Evolutionary conservation across 2,888 invertebrate species (phyloP).

Genomic region (Cistogaster globosa): DNA sequence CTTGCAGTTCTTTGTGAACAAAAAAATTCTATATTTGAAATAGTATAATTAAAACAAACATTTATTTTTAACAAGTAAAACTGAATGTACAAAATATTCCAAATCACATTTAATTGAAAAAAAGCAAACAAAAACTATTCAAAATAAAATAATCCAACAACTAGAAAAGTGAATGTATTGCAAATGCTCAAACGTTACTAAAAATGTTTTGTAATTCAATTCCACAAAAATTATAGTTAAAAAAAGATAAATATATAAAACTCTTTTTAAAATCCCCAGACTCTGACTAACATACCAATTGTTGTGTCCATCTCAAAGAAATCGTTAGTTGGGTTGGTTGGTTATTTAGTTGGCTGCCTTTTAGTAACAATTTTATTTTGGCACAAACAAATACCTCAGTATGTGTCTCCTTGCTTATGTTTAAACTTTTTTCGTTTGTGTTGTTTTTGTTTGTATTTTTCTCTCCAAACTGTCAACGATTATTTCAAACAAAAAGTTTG

Average conservation of each 20-base stretch:
- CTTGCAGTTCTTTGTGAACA: slow-evolving; percentile 3
- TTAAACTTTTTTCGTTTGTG: slow-evolving; percentile 36
- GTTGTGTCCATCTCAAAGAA: slow-evolving; percentile 61
- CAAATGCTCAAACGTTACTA: slow-evolving; percentile 35
- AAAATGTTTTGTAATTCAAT: slow-evolving; percentile 44
- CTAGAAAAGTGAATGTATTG: slow-evolving; percentile 64
- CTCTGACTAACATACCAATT: slow-evolving; percentile 52
- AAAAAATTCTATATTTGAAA: slow-evolving; percentile 7
- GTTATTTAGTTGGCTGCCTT: slow-evolving; percentile 9
- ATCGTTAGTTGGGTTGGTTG: slow-evolving; percentile 35
- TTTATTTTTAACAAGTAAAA: neutral
- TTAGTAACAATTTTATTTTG: slow-evolving; percentile 40
- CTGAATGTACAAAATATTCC: slow-evolving; percentile 22
- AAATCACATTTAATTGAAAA: slow-evolving; percentile 28
- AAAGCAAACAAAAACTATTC: too few species aligned
- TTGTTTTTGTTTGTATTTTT: slow-evolving; percentile 3
- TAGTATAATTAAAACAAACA: neutral
- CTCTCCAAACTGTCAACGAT: slow-evolving; percentile 53
- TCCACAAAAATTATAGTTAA: slow-evolving; percentile 28
- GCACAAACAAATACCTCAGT: slow-evolving; percentile 18
- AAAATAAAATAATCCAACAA: slow-evolving; percentile 19
- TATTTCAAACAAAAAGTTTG: slow-evolving; percentile 56
- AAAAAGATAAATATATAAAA: slow-evolving; percentile 20
- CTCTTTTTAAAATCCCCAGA: slow-evolving; percentile 50
- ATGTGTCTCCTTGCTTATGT: slow-evolving; percentile 25